phyloP scores from a whole-genome alignment of 2,888 invertebrate genomes.

The Aromia moschata region DNA sequence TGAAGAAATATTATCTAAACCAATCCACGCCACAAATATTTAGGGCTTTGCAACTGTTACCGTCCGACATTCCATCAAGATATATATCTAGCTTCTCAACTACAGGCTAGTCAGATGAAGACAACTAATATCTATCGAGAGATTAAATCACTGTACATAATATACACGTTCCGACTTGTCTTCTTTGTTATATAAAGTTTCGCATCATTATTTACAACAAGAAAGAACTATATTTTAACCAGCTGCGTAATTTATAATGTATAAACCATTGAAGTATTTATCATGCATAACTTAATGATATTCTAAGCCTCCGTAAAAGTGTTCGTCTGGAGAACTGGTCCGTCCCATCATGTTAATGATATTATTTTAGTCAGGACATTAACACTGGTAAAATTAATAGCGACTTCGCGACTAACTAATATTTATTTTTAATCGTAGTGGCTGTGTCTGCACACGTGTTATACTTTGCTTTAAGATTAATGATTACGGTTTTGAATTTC shows the following conservation, averaged over 20 bases:
- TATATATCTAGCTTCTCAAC: no score
- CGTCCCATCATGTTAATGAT: not conserved
- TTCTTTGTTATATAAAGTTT: no score
- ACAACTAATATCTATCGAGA: no score
- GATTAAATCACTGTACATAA: no score
- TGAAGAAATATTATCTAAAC: no score
- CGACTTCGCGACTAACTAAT: not conserved
- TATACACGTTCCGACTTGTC: not conserved
- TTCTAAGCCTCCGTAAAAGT: not conserved
- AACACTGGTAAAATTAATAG: no score
- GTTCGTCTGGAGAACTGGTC: not conserved
- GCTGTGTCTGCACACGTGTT: not conserved
- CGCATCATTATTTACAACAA: not conserved
- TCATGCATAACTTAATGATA: not conserved
- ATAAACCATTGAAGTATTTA: not conserved
- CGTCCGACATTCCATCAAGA: no score
- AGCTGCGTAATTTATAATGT: slow-evolving; percentile 4
- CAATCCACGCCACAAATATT: no score
- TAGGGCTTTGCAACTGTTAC: no score
- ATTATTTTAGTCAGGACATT: no score
- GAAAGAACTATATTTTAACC: not conserved
- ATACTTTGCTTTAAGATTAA: not conserved
- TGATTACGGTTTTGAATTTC: no score
- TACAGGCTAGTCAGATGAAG: no score
- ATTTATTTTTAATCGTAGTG: not conserved